Conservation (phyloP, 2,113 vertebrate genomes). For the Cyanocitta stelleri region DNA sequence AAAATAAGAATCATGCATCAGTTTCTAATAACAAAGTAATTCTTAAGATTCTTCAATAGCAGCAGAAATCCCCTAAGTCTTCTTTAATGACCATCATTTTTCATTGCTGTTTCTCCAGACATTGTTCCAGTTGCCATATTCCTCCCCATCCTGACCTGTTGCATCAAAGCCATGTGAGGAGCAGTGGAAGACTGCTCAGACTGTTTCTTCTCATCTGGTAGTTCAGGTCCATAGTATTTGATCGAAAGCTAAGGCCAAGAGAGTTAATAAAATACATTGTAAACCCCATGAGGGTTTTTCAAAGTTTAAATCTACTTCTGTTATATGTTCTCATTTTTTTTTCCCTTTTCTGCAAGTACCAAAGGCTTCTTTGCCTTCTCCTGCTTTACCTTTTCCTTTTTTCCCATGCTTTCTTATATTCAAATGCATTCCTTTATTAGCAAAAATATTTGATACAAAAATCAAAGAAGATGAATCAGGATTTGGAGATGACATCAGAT, state of each 20-base stretch:
- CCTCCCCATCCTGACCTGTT: not conserved
- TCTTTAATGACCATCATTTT: not conserved
- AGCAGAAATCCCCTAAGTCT: not conserved
- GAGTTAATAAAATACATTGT: not conserved
- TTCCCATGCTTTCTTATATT: not conserved
- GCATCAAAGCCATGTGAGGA: not conserved
- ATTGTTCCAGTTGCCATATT: not conserved
- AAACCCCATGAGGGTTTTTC: rapidly evolving
- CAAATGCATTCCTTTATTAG: not conserved
- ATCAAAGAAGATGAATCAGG: not conserved
- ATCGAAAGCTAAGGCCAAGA: not conserved
- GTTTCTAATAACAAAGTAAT: not conserved
- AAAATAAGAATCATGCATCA: not conserved
- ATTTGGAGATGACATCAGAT: not conserved
- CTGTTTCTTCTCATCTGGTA: not conserved
- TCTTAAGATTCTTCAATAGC: not conserved
- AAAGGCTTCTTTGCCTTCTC: not conserved
- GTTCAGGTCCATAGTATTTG: not conserved
- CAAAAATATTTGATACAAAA: not conserved
- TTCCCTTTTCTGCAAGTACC: not conserved
- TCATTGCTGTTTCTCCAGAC: not conserved
- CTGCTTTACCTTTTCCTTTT: not conserved
- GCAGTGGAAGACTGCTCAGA: not conserved
- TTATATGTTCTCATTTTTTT: not conserved
- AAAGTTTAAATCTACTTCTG: not conserved